Evolutionary conservation across 2,888 invertebrate species (phyloP).

Genomic region (Habrosyne pyritoides): DNA sequence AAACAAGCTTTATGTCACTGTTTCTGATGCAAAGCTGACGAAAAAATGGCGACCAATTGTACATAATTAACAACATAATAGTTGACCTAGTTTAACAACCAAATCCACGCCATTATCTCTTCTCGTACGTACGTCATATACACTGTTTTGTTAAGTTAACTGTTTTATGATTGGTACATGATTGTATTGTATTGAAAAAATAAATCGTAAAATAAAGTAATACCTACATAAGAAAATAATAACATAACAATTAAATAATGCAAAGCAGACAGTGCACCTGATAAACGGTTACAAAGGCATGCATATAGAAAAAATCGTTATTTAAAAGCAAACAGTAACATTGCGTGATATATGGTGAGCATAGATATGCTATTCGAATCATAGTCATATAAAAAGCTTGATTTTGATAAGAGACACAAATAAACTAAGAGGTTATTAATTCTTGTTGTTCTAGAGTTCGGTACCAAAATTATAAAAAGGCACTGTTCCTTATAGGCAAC

Average conservation of each 20-base stretch:
- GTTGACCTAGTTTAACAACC: not conserved
- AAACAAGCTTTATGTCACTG: conserved; percentile 25
- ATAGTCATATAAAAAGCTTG: not conserved
- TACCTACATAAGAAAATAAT: not conserved
- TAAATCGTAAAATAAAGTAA: not conserved
- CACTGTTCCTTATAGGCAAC: no score
- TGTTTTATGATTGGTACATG: not conserved
- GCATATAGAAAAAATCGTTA: not conserved
- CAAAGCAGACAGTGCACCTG: not conserved
- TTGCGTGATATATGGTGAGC: not conserved
- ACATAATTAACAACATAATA: not conserved
- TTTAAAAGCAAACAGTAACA: not conserved
- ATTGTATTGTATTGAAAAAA: not conserved
- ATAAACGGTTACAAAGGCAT: not conserved
- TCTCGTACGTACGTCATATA: not conserved
- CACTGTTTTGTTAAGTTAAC: not conserved
- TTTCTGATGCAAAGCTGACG: conserved; percentile 22
- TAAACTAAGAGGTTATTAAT: not conserved
- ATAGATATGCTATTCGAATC: not conserved
- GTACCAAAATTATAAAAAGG: no score
- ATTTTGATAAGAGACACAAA: not conserved
- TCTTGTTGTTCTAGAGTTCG: not conserved
- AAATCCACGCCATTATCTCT: not conserved
- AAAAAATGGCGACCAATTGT: not conserved
- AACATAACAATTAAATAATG: not conserved